Conservation (phyloP, 2,797 vertebrate genomes). For the Fistularia tabacaria region DNA sequence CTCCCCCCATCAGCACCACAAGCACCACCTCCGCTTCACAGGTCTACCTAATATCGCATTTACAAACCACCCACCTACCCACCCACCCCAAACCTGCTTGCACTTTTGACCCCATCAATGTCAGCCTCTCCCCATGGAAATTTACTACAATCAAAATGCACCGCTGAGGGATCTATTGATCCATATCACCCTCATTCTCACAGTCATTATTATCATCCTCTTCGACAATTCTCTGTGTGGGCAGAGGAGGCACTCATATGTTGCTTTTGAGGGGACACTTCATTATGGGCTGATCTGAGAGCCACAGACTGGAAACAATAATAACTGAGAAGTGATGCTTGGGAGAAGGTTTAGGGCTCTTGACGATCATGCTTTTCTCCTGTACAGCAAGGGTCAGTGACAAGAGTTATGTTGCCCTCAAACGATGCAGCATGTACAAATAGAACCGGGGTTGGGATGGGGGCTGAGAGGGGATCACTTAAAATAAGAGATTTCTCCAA, state of each 20-base stretch:
- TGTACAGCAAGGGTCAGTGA: slow-evolving; percentile 5
- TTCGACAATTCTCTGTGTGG: slow-evolving; percentile 20
- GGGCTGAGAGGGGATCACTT: too few species aligned
- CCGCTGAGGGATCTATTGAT: slow-evolving; percentile 17
- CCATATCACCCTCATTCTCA: slow-evolving; percentile 11
- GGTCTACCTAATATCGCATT: slow-evolving; percentile 36
- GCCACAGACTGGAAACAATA: slow-evolving; percentile 38
- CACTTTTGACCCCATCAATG: slow-evolving; percentile 37
- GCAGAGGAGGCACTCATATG: slow-evolving; percentile 37
- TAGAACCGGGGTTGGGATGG: too few species aligned
- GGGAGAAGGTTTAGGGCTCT: slow-evolving; percentile 38
- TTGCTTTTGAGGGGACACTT: slow-evolving; percentile 52
- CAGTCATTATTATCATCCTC: not conserved
- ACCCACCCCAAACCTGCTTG: slow-evolving; percentile 31
- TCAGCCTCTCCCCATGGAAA: slow-evolving; percentile 45
- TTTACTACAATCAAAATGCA: not conserved
- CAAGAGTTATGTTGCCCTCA: slow-evolving; percentile 2
- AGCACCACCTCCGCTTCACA: slow-evolving; percentile 52
- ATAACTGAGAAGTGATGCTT: slow-evolving; percentile 41
- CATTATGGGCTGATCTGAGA: slow-evolving; percentile 54
- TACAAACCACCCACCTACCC: slow-evolving; percentile 35
- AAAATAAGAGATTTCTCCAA: too few species aligned
- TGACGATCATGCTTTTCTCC: slow-evolving; percentile 24
- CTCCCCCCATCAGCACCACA: slow-evolving; percentile 51
- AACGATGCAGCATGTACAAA: too few species aligned